These are phyloP conservation scores for Pomacea canaliculata DNA, from an alignment of 2,888 invertebrate genomes.

Conservation along the genomic window DNA sequence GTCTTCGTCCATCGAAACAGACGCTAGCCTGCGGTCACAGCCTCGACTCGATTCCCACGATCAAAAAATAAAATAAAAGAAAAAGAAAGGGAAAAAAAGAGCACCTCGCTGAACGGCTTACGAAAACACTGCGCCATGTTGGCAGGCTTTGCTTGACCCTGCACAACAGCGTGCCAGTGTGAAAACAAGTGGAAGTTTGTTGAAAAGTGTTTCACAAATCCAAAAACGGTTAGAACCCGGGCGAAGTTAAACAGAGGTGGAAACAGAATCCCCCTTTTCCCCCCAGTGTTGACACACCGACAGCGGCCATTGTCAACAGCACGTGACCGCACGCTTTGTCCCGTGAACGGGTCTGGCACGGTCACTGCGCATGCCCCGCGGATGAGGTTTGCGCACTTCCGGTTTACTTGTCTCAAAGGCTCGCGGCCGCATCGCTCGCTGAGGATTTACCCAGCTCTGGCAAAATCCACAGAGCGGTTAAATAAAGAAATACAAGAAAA, in stretches of 20 bases:
- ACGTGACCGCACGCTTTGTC: constrained; percentile 9
- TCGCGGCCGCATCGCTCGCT: no score
- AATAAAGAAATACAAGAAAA: no score
- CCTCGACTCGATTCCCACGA: no score
- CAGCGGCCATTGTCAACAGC: constrained; percentile 6
- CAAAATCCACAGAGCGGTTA: no score
- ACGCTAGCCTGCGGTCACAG: no score
- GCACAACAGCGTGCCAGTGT: constrained; percentile 8
- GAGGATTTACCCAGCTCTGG: no score
- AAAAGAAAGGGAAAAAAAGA: no score
- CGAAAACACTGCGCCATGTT: constrained; percentile 11
- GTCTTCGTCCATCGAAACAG: no score
- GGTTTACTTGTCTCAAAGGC: not conserved
- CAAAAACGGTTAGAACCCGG: constrained; percentile 20
- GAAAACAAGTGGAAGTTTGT: constrained; percentile 22
- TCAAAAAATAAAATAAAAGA: no score
- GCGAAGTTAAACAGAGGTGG: constrained; percentile 21
- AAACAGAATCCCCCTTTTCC: constrained; percentile 15
- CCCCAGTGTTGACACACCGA: constrained; percentile 8
- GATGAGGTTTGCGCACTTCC: not conserved
- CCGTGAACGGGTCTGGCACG: not conserved
- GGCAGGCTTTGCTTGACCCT: constrained; percentile 9
- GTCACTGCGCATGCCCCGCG: constrained; percentile 8
- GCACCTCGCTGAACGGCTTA: no score
- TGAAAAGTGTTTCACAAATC: constrained; percentile 22